These are phyloP conservation scores for Ursus arctos DNA, from an alignment of 2,113 vertebrate genomes.

Conservation along the genomic window DNA sequence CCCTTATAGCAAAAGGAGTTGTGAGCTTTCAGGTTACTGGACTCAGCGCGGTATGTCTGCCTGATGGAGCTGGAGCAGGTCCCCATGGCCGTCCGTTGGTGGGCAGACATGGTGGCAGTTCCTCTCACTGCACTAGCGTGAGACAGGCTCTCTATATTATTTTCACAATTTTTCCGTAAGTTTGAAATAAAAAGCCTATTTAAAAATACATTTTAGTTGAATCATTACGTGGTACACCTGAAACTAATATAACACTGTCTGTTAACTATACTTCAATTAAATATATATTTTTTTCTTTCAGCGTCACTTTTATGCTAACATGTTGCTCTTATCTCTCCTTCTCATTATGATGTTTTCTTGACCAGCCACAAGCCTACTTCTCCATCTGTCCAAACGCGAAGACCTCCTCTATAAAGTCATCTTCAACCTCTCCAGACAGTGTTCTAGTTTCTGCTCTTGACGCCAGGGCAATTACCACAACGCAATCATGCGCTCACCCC, in stretches of 20 bases:
- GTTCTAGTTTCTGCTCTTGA: not conserved
- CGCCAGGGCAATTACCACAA: not conserved
- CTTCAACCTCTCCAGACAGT: not conserved
- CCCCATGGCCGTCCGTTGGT: slow-evolving; percentile 92
- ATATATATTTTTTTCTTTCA: not conserved
- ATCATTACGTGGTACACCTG: not conserved
- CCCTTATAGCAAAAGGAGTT: not conserved
- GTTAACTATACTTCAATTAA: not conserved
- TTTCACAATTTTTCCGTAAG: slow-evolving; percentile 1
- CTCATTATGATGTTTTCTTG: not conserved
- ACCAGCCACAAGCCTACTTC: not conserved
- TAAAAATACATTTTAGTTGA: not conserved
- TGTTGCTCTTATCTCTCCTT: not conserved
- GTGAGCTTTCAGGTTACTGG: not conserved
- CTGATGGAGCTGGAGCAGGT: slow-evolving; percentile 85
- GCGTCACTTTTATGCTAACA: not conserved
- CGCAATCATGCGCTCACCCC: not conserved
- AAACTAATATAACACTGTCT: not conserved
- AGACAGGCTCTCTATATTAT: not conserved
- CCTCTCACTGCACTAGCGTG: not conserved
- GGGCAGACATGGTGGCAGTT: slow-evolving; percentile 86
- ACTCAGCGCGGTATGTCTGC: slow-evolving; percentile 87
- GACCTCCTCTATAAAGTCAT: not conserved
- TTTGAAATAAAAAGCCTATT: slow-evolving; percentile 15
- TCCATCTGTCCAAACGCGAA: slow-evolving; percentile 20